phyloP scores from a whole-genome alignment of 2,888 invertebrate species.

The Thera obeliscata region DNA sequence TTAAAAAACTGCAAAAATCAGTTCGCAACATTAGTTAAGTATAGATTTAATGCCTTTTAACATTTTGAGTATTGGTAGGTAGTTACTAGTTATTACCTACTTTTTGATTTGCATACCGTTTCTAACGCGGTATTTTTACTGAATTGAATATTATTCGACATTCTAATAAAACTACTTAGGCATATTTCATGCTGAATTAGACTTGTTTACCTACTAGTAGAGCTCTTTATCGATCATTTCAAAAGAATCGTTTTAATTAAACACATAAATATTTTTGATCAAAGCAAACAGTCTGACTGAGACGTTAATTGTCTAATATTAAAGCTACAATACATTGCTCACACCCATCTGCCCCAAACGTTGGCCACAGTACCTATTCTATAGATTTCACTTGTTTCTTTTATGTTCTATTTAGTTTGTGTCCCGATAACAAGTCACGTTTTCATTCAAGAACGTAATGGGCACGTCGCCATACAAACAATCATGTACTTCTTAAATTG shows the following conservation, averaged over 20 bases:
- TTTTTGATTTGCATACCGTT: too few relatives aligned
- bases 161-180: too few relatives aligned
- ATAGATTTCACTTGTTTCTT: neutral
- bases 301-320: slow-evolving; percentile 1
- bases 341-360: slow-evolving; percentile 1
- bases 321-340: neutral
- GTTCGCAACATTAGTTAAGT: too few relatives aligned
- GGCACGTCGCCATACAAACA: neutral
- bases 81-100: too few relatives aligned
- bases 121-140: too few relatives aligned
- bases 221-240: neutral
- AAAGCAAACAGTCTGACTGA: neutral
- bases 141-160: too few relatives aligned
- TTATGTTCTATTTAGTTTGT: neutral
- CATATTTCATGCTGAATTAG: too few relatives aligned
- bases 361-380: neutral
- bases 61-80: too few relatives aligned
- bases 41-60: too few relatives aligned
- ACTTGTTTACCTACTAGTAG: too few relatives aligned
- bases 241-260: neutral
- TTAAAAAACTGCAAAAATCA: too few relatives aligned
- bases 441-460: neutral
- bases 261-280: neutral
- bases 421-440: neutral
- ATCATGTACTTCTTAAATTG: too few relatives aligned